A percentile compares a stretch with the other conserved stretches of the same genome.
Conservation (phyloP, 2,888 invertebrate species). For the Prosopocoilus inquinatus region DNA sequence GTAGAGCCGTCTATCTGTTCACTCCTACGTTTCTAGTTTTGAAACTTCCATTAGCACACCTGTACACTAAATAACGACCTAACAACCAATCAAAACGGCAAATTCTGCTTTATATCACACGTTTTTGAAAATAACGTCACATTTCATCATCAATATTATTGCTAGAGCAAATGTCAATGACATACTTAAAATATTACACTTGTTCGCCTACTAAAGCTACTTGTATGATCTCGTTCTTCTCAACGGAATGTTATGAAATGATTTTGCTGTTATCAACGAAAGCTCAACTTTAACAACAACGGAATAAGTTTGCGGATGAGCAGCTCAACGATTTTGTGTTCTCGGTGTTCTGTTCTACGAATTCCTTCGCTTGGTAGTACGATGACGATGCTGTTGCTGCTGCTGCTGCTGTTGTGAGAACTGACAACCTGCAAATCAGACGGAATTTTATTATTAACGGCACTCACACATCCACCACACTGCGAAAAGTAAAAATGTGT, state of each 20-base stretch:
- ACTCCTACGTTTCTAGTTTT: not conserved
- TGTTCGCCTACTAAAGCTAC: slow-evolving; percentile 19
- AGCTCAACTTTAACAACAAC: slow-evolving; percentile 30
- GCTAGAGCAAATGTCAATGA: slow-evolving; percentile 50
- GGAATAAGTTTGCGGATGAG: slow-evolving; percentile 25
- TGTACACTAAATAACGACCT: slow-evolving; percentile 23
- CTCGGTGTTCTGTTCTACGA: not conserved
- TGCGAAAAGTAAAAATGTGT: too few relatives aligned
- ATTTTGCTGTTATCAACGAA: slow-evolving; percentile 17
- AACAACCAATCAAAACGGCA: slow-evolving; percentile 20
- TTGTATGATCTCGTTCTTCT: slow-evolving; percentile 1
- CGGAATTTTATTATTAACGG: too few relatives aligned
- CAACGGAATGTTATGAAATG: slow-evolving; percentile 8
- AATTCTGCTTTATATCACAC: slow-evolving; percentile 37
- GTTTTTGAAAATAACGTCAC: slow-evolving; percentile 31
- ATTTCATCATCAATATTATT: slow-evolving; percentile 48
- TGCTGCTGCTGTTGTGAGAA: slow-evolving; percentile 3
- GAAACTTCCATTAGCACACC: slow-evolving; percentile 11
- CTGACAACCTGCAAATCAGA: too few relatives aligned
- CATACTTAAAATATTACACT: slow-evolving; percentile 17
- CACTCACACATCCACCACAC: too few relatives aligned
- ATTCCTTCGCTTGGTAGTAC: slow-evolving; percentile 1
- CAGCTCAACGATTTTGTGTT: slow-evolving; percentile 13
- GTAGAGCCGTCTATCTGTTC: slow-evolving; percentile 1
- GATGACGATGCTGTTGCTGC: slow-evolving; percentile 8